Conservation (phyloP, 2,888 invertebrate species). For the Melieria crassipennis region DNA sequence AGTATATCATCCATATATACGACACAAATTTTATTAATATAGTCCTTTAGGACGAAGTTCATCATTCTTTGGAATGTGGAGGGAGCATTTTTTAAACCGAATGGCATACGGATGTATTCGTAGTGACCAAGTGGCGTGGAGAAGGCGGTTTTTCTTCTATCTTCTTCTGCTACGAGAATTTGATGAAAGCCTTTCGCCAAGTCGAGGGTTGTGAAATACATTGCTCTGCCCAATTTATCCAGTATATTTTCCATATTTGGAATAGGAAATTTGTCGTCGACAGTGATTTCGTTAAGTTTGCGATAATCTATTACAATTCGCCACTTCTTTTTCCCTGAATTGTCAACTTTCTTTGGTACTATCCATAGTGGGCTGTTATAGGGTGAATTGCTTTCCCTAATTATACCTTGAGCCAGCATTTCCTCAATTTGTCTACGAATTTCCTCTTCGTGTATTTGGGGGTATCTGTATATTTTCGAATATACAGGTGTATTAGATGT, state of each 20-base stretch:
- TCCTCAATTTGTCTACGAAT: too few relatives aligned
- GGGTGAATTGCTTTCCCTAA: too few relatives aligned
- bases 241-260: conserved; percentile 19
- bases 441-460: too few relatives aligned
- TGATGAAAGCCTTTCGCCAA: conserved; percentile 19
- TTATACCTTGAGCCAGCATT: too few relatives aligned
- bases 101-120: conserved; percentile 18
- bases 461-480: too few relatives aligned
- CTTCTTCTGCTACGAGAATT: conserved; percentile 10
- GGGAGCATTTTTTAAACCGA: conserved; percentile 12
- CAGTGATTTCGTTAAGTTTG: background rate
- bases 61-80: conserved; percentile 23
- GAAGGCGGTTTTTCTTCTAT: conserved; percentile 6
- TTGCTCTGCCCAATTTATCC: conserved; percentile 13
- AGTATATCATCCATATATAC: conserved; percentile 24
- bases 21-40: conserved; percentile 11
- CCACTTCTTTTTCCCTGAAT: background rate
- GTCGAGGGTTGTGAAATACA: conserved; percentile 14
- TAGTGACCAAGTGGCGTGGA: conserved; percentile 15
- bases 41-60: background rate
- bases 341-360: too few relatives aligned
- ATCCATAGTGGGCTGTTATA: too few relatives aligned
- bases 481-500: too few relatives aligned
- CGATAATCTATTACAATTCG: conserved; percentile 17
- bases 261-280: conserved; percentile 11